Evolutionary conservation across 2,888 invertebrate genomes (phyloP), one percentile per base, ranked within the genome.

Genomic region (Hypercompe scribonia): DNA sequence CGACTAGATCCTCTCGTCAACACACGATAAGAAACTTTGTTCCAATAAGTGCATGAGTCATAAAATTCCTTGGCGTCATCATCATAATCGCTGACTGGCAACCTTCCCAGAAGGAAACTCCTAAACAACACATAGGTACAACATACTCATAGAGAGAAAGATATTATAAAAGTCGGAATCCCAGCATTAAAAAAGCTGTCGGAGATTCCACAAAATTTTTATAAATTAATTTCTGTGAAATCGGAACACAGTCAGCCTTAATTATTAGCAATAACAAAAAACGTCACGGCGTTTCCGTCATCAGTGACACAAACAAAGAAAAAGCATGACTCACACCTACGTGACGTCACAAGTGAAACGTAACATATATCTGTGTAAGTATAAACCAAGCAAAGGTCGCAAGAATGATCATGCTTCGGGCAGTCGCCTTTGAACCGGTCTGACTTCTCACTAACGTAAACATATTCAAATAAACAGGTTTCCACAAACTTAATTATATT

Each of bases 401-500:
- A 61, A 31, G 31, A 61, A 66, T 31, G 69, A 28, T 65, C 33
- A 69, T 54, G 54, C 28, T 54, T 71, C 46, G 64, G 18, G 18
- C 65, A 65, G 24, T 65, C 61, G 39, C 61, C 61, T 61, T 61
- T 61, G 39, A 68, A 69, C 69, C 61, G 61, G 69, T 69, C 34
- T 42, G 34, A 68, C 31, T 36, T 68, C 63, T 63, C 46, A n/a
- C 36, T 39, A 54, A 18, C 15, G 33, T 78, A 71, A 77, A 79
- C 77, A 74, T 73, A 81, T 81, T 76, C 74, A 78, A 71, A 74
- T 75, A 76, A 81, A 79, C 77, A 72, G 70, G 74, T 65, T 68
- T 58, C 61, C 70, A 64, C 61, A 78, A 78, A 80, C 77, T 75
- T 74, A 82, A 84, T 82, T 84, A 80, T 80, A 61, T 72, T 83